Conservation (phyloP, 1,140 invertebrate genomes). For the Wiebesia pumilae region DNA sequence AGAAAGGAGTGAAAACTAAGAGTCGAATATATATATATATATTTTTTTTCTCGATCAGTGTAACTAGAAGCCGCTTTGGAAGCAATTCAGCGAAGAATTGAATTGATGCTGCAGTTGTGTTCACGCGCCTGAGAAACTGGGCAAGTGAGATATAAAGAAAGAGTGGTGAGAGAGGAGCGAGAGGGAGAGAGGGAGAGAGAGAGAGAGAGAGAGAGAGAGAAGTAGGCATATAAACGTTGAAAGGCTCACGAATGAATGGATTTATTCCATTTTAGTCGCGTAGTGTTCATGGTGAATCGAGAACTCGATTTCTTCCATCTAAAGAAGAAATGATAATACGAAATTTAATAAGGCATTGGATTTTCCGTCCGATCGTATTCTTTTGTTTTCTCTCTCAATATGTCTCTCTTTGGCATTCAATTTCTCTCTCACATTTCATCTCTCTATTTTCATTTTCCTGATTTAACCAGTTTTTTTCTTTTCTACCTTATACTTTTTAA, state of each 20-base stretch:
- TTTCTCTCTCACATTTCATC: not conserved
- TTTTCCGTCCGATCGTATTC: not conserved
- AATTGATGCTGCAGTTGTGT: not conserved
- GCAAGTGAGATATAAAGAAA: not conserved
- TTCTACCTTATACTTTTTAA: not conserved
- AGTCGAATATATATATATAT: not conserved
- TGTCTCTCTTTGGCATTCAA: too few relatives aligned
- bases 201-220: not conserved
- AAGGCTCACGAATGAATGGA: conserved; percentile 44
- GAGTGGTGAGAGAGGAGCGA: not conserved
- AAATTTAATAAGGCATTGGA: conserved; percentile 45
- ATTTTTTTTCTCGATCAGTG: not conserved
- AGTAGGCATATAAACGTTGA: conserved; percentile 42
- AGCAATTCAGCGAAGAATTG: conserved; percentile 1
- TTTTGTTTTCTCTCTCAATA: not conserved
- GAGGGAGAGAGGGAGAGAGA: not conserved
- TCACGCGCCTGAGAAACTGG: not conserved
- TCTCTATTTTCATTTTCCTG: not conserved
- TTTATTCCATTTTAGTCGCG: conserved; percentile 10
- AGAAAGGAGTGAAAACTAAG: not conserved
- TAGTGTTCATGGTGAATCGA: conserved; percentile 10
- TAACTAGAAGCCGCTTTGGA: not conserved
- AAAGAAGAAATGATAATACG: conserved; percentile 25
- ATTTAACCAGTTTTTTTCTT: not conserved
- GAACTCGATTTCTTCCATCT: conserved; percentile 43